Conservation (phyloP, 1,140 invertebrate species). For the honey bee (Apis mellifera) region DNA sequence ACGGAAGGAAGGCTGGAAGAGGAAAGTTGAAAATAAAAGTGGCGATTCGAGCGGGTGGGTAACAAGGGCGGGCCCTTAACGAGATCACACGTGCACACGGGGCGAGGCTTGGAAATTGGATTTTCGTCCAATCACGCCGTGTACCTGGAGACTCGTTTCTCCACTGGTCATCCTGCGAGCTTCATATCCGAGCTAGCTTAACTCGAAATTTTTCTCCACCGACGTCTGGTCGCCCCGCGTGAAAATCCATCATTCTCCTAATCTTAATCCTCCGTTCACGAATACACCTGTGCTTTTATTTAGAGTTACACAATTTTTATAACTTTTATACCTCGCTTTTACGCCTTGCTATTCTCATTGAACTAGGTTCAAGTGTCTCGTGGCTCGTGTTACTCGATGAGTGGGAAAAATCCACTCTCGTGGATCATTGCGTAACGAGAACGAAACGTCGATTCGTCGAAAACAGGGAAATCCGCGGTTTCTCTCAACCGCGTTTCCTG, state of each 20-base stretch:
- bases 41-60: background rate
- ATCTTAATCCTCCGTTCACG: background rate
- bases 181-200: background rate
- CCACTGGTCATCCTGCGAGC: background rate
- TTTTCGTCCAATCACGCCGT: constrained; percentile 25
- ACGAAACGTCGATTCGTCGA: too few relatives aligned
- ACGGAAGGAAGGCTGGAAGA: too few relatives aligned
- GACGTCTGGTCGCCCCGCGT: background rate
- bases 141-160: constrained; percentile 22
- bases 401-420: too few relatives aligned
- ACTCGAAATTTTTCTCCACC: background rate
- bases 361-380: too few relatives aligned
- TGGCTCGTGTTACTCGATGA: too few relatives aligned
- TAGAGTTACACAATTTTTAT: background rate
- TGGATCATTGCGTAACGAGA: too few relatives aligned
- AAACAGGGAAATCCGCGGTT: background rate
- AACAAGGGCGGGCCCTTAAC: constrained; percentile 9
- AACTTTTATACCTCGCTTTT: background rate
- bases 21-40: background rate
- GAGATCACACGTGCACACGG: constrained; percentile 21
- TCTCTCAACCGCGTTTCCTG: background rate
- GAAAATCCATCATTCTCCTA: background rate
- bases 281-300: background rate
- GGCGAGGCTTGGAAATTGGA: constrained; percentile 24
- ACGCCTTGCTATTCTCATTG: too few relatives aligned